Base-by-base conservation (phyloP, 2,797 vertebrate genomes). In the Pangasius mekongensis region DNA sequence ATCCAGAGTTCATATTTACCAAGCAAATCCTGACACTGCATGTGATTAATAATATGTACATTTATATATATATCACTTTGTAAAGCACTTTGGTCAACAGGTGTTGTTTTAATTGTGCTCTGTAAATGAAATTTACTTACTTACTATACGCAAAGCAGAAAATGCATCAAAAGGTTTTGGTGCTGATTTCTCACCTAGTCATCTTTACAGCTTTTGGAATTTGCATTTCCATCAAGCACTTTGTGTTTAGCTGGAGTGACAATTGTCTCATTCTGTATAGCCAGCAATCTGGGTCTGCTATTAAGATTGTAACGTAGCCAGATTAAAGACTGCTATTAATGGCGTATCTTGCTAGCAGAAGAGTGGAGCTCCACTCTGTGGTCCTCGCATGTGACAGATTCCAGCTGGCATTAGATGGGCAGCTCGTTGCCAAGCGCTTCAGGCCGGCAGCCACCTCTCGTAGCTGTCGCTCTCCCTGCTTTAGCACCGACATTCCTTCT, bases 371-470 rank as follows among this genome's bases (percentile, higher is more conserved):
- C 83, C 78, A 33, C 69, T 80, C 30, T 54, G 87, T 66, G 81
- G 85, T 85, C 88, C 84, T 83, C 71, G 83, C 64, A 39, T 54
- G 24, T 67, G 62, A 22, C 52, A 36, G 49, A 47, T 77, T 91
- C 87, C 90, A 91, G 91, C 88, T 91, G 91, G 91, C 89, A 66
- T 81, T 82, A 54, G 88, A 88, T 39, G 74, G 20, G 64, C 74
- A 74, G 82, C 71, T 69, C 27, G 27, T 62, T 85, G 88, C 89
- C 91, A 91, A 87, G 66, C 58, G n/a, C 84, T 39, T 64, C 78
- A 84, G 89, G 87, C 87, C n/a, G 66, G 84, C 77, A 73, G 80
- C 84, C 89, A 84, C 86, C 73, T 84, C 71, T 67, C 87, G 86
- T 90, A 80, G 88, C 89, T 60, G 74, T 73, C 76, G 52, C 81